Base-by-base conservation (phyloP, 2,797 vertebrate genomes). In the Hippocampus kuda region DNA sequence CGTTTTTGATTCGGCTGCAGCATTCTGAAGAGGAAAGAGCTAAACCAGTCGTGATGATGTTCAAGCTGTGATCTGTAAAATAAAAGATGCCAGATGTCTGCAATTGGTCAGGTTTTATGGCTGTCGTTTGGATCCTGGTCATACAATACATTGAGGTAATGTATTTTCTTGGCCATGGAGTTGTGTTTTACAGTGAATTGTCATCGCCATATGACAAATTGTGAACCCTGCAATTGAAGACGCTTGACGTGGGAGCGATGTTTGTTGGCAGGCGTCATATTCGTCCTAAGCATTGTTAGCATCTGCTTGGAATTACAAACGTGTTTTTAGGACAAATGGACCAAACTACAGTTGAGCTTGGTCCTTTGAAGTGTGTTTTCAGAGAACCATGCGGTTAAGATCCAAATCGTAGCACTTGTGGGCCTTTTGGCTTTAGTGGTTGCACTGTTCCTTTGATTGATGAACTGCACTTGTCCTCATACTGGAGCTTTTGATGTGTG, bases 41-140 rank as follows among this genome's bases (percentile, higher is more conserved):
- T 61, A 65, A 68, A 77, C 30, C 46, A 12, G 70, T 56, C 54
- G 67, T 30, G 0, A n/a, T 69, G 53, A 24, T 24, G n/a, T 24
- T 24, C n/a, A 46, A 12, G 71, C 54, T 54, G 67, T 30, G 0
- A 61, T 38, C 30, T 61, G 8, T 38, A 4, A 38, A 61, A 61
- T 34, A 72, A 70, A 76, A 72, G 65, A 63, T 1, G 63, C 73
- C 27, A 27, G 42, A 65, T 69, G 66, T 22, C 73, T 68, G 70
- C 62, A 70, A 1, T 69, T 70, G 48, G 61, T 61, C 59, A 44
- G 56, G 67, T 67, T 56, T 81, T 69, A 78, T 70, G 42, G 49
- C 70, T 44, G 8, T 81, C 74, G 81, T 83, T 78, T 73, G 62
- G 79, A 66, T 66, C 15, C 48, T 2, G 16, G 46, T 11, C 26